A percentile compares a stretch with the other conserved stretches of the same genome.
phyloP scores from a whole-genome alignment of 53 echinoderm and acorn worm species.

The Astropecten irregularis region DNA sequence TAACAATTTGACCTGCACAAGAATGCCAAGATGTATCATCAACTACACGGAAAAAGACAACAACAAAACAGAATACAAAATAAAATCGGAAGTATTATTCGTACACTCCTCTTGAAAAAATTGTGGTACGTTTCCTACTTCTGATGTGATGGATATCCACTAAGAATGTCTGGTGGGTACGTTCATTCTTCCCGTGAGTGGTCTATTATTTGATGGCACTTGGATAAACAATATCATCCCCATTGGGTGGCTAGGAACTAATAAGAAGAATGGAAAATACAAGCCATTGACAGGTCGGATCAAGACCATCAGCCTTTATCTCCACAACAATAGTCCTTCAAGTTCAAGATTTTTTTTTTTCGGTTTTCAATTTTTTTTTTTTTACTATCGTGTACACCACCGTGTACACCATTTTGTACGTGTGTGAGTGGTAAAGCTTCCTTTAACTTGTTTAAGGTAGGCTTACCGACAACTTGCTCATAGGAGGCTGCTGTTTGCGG shows the following conservation, averaged over 20 bases:
- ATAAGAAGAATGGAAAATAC: not conserved
- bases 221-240: constrained; percentile 36
- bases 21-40: constrained; percentile 36
- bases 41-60: not conserved
- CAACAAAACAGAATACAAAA: not conserved
- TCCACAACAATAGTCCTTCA: too few relatives aligned
- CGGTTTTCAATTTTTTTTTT: too few relatives aligned
- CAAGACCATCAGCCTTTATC: too few relatives aligned
- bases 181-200: not conserved
- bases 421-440: not conserved
- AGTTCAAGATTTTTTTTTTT: not conserved
- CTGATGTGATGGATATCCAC: too few relatives aligned
- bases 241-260: constrained; percentile 36
- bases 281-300: too few relatives aligned
- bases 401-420: not conserved
- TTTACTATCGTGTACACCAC: not conserved
- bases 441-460: not conserved
- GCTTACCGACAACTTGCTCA: not conserved
- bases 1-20: not conserved
- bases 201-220: not conserved
- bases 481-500: too few relatives aligned
- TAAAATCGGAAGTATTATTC: too few relatives aligned
- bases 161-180: not conserved
- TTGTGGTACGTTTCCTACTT: too few relatives aligned
- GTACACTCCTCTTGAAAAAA: too few relatives aligned